Conservation (phyloP, 1,140 invertebrate genomes). For the Caenorhabditis briggsae region DNA sequence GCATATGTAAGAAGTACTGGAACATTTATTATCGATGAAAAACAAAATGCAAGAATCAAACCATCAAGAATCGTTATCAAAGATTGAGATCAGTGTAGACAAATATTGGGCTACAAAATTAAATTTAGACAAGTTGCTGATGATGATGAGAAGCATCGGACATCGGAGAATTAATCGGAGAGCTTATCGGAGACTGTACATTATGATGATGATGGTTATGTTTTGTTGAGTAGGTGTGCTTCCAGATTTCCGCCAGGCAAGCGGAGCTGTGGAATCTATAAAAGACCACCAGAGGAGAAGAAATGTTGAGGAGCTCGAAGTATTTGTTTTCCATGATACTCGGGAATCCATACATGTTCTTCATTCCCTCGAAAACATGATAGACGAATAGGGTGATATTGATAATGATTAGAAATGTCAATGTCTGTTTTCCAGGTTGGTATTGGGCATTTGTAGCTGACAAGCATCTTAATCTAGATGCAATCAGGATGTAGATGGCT, state of each 20-base stretch:
- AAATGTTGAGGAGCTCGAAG: slow-evolving; percentile 72
- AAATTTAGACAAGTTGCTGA: slow-evolving; percentile 36
- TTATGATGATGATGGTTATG: slow-evolving; percentile 56
- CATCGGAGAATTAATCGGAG: slow-evolving; percentile 20
- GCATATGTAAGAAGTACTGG: too few relatives aligned
- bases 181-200: slow-evolving; percentile 1
- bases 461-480: slow-evolving; percentile 55
- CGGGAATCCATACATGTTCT: slow-evolving; percentile 32
- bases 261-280: slow-evolving; percentile 68
- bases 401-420: slow-evolving; percentile 76
- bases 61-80: not conserved
- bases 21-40: too few relatives aligned
- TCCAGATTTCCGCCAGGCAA: slow-evolving; percentile 66
- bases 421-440: slow-evolving; percentile 75
- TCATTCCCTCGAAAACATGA: slow-evolving; percentile 72
- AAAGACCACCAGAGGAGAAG: slow-evolving; percentile 75
- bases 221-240: slow-evolving; percentile 63
- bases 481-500: slow-evolving; percentile 74
- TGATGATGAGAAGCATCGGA: slow-evolving; percentile 1
- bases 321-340: slow-evolving; percentile 62
- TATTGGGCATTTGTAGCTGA: not conserved
- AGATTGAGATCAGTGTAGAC: slow-evolving; percentile 26
- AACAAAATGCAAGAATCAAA: too few relatives aligned
- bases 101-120: slow-evolving; percentile 4
- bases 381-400: slow-evolving; percentile 77